phyloP scores from a whole-genome alignment of 2,113 vertebrate genomes.

The Ictalurus furcatus region DNA sequence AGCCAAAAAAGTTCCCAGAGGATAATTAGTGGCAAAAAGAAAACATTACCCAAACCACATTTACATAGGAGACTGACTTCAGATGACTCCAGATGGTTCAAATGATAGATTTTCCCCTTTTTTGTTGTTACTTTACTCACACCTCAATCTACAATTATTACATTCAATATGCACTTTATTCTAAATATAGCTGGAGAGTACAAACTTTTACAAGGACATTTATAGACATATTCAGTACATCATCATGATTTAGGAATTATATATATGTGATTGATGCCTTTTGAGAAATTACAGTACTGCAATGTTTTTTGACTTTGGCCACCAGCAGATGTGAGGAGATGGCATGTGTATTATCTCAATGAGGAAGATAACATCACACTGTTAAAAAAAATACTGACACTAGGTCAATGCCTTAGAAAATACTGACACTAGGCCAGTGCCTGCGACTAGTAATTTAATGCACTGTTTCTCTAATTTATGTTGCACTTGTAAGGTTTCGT shows the following conservation, averaged over 20 bases:
- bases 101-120: neutral
- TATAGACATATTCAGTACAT: neutral
- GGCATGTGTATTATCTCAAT: neutral
- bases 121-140: slow-evolving; percentile 1
- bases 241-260: neutral
- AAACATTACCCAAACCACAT: neutral
- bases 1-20: neutral
- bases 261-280: neutral
- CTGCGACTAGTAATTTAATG: neutral
- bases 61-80: neutral
- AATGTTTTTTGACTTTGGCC: neutral
- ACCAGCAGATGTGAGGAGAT: neutral
- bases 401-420: neutral
- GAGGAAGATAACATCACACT: slow-evolving; percentile 15
- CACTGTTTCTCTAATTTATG: neutral
- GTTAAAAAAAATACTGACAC: neutral
- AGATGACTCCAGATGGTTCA: neutral
- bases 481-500: neutral
- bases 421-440: neutral
- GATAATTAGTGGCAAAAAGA: neutral
- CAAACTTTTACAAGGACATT: slow-evolving; percentile 12
- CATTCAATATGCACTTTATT: neutral
- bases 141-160: slow-evolving; percentile 20
- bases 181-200: neutral
- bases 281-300: neutral